Base-by-base conservation (phyloP, 1,140 invertebrate genomes). In the Pseudomyrmex gracilis region DNA sequence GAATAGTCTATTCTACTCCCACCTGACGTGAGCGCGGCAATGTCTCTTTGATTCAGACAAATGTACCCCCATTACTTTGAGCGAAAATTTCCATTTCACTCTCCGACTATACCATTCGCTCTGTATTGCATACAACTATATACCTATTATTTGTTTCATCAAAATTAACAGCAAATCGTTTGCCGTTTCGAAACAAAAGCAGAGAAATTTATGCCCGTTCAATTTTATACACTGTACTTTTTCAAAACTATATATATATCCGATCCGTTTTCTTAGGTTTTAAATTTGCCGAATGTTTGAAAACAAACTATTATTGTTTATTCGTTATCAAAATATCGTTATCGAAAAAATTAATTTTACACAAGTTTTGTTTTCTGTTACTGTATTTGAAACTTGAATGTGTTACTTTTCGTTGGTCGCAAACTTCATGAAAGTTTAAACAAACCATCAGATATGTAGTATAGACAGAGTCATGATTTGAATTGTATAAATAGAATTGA, bases 1-100 rank as follows among this genome's bases (percentile, higher is more conserved):
- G 20, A 70, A 70, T 70, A 13, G 55, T 71, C 53, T 45, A 49
- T 49, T 60, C n/a, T 34, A 15, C 10, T 13, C 20, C 10, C 15
- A 34, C 53, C 57, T 71, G 70, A 60, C n/a, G 0, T 60, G 22
- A 15, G n/a, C 66, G 45, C 66, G 45, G n/a, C 76, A 47, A 49
- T 71, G 53, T 58, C 53, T 49, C 45, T 80, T 78, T 80, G 53
- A 80, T 80, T 80, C 76, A 20, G 49, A 76, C 47, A 70, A 80
- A 70, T 43, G 22, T 9, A 34, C 20, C 2, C 2, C 43, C 15
- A 34, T 71, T 34, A 43, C 34, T 57, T 4, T 2, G 15, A 45
- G 68, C 53, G 45, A 70, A 58, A 70, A 80, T 71, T 80, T 80
- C 66, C 55, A 71, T 80, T 49, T 80, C 76, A 24, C 43, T 70